Evolutionary conservation across 2,888 invertebrate species (phyloP), one percentile per base, ranked within the genome.

Genomic region (Caenorhabditis macrosperma): DNA sequence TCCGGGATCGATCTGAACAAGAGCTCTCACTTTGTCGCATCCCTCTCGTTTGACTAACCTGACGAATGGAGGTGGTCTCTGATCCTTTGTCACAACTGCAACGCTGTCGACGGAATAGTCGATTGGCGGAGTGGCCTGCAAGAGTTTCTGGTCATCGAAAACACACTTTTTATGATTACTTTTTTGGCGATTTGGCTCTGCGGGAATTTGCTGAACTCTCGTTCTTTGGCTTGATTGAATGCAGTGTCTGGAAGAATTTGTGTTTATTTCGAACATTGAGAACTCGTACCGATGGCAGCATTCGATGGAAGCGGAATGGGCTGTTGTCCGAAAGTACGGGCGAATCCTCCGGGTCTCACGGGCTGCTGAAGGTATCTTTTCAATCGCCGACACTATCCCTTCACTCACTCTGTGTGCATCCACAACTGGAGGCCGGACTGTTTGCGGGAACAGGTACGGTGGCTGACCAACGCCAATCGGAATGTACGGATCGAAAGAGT

Each of bases 61-160:
- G 41, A 57, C 54, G 3, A 63, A 48, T 24, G 69, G 78, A 33
- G 78, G 72, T 44, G 78, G 78, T 57, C 52, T 48, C 50, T 63
- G 59, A 63, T 74, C 74, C 26, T 74, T 72, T n/a, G 55, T 67
- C 46, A 75, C 67, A 12, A 63, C 66, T 2, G 75, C 69, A 12
- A 64, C 63, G 48, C 68, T 79, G 20, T 79, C 79, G 28, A 79
- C 57, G 5, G 79, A 79, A 55, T 68, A 79, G 50, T 79, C 79
- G 22, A 79, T 79, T 22, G 68, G 79, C n/a, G 75, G 69, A 26
- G 68, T 57, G n/a, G 74, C 38, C 66, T 76, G 61, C 46, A 76
- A 60, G 9, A 30, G 41, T n/a, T 50, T 24, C 2, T 12, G 7
- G 17, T 35, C 4, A 24, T n/a, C 1, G 28, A 5, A 35, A 12